Conservation (phyloP, 2,113 vertebrate genomes). For the Xyrauchen texanus region DNA sequence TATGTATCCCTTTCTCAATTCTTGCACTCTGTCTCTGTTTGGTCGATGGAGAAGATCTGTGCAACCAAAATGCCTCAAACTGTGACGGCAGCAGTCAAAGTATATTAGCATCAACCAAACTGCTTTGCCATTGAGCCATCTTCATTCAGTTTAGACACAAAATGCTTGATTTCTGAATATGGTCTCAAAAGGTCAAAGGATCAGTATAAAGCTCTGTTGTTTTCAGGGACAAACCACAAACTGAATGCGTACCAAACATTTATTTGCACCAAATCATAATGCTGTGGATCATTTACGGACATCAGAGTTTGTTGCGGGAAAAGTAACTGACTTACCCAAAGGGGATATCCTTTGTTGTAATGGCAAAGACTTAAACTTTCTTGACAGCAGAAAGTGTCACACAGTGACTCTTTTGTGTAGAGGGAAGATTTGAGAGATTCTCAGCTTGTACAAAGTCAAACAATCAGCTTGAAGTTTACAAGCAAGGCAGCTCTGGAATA, state of each 20-base stretch:
- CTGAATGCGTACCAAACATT: conserved; percentile 59
- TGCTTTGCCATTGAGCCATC: too few species aligned
- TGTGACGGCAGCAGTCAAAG: too few species aligned
- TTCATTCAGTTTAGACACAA: neutral
- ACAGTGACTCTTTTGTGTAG: conserved; percentile 71
- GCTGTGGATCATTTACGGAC: conserved; percentile 74
- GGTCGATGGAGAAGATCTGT: too few species aligned
- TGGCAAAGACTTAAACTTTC: conserved; percentile 70
- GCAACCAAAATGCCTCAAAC: too few species aligned
- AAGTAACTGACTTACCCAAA: conserved; percentile 73
- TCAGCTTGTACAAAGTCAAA: too few species aligned
- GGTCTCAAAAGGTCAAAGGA: conserved; percentile 44
- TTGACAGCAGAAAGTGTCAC: conserved; percentile 65
- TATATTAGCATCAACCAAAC: too few species aligned
- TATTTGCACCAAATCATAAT: conserved; percentile 43
- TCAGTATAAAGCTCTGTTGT: conserved; percentile 63
- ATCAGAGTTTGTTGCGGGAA: conserved; percentile 75
- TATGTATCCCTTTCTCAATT: too few species aligned
- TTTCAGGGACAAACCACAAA: conserved; percentile 62
- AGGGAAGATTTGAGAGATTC: conserved; percentile 42
- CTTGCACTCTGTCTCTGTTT: too few species aligned
- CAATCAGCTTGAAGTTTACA: conserved; percentile 21
- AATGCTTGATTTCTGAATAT: conserved; percentile 32
- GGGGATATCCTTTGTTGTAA: conserved; percentile 74
- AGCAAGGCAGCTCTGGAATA: conserved; percentile 65